phyloP scores from a whole-genome alignment of 2,888 invertebrate species.

The Diogma glabrata region DNA sequence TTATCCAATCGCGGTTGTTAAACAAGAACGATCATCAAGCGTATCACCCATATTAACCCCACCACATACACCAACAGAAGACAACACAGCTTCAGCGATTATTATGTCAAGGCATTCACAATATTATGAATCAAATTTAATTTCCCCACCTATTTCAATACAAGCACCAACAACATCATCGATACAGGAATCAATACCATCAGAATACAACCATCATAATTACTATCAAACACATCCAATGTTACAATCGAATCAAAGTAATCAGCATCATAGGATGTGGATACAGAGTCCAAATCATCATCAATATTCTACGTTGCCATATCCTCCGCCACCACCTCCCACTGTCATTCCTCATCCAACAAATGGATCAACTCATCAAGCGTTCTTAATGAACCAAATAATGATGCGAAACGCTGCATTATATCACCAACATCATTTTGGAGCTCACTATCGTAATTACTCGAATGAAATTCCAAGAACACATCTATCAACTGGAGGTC shows the following conservation, averaged over 20 bases:
- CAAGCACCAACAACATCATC: neutral
- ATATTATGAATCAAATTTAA: neutral
- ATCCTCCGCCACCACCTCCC: constrained; percentile 7
- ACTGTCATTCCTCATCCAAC: constrained; percentile 33
- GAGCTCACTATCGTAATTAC: constrained; percentile 12
- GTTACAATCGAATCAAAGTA: constrained; percentile 36
- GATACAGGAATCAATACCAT: neutral
- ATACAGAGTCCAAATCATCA: constrained; percentile 21
- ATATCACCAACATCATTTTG: constrained; percentile 42
- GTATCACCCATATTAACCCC: constrained; percentile 53
- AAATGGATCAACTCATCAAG: constrained; percentile 41
- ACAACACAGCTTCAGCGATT: constrained; percentile 17
- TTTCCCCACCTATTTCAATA: constrained; percentile 5
- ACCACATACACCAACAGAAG: constrained; percentile 59
- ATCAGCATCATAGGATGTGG: constrained; percentile 21
- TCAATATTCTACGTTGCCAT: neutral
- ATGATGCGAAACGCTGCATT: constrained; percentile 59
- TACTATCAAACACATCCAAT: constrained; percentile 13
- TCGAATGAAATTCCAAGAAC: constrained; percentile 17
- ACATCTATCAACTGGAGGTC: neutral
- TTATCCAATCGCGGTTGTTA: constrained; percentile 48
- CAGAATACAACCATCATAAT: constrained; percentile 13
- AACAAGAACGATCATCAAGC: constrained; percentile 46
- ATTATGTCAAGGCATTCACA: neutral
- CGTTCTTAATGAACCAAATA: constrained; percentile 56